These are phyloP conservation scores for Zalophus californianus DNA, from an alignment of 2,797 vertebrate genomes.

Conservation along the genomic window DNA sequence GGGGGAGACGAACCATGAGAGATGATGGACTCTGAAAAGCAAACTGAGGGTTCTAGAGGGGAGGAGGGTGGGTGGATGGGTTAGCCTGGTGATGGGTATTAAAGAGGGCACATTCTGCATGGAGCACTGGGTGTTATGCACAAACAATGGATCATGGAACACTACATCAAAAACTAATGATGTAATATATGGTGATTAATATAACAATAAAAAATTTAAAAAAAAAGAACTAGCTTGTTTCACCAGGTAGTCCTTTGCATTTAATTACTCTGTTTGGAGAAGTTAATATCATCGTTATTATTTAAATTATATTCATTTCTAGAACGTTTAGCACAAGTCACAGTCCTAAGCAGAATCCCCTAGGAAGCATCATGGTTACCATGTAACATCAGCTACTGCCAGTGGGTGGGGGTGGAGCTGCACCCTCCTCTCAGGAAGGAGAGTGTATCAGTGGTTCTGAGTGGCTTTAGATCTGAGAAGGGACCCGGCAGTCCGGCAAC, in stretches of 20 bases:
- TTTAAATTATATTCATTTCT: conserved; percentile 26
- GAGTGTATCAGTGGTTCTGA: background rate
- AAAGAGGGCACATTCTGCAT: too few relatives aligned
- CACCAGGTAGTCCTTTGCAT: background rate
- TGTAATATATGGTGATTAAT: too few relatives aligned
- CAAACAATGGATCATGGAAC: too few relatives aligned
- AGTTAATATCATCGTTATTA: background rate
- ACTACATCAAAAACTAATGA: too few relatives aligned
- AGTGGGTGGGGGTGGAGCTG: fast-evolving
- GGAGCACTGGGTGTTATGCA: too few relatives aligned
- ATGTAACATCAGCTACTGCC: background rate
- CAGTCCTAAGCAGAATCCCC: background rate
- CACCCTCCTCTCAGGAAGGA: background rate
- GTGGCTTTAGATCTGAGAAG: background rate
- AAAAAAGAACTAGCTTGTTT: conserved; percentile 29
- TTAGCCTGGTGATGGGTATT: too few relatives aligned
- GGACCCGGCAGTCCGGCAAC: background rate
- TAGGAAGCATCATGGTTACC: background rate
- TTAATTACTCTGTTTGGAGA: conserved; percentile 38
- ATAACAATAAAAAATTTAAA: too few relatives aligned
- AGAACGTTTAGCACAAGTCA: background rate
- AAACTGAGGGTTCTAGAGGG: too few relatives aligned
- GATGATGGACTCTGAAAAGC: too few relatives aligned
- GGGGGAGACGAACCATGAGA: too few relatives aligned
- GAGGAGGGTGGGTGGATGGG: too few relatives aligned